Base-by-base conservation (phyloP, 2,888 invertebrate species). In the Cheilosia variabilis region DNA sequence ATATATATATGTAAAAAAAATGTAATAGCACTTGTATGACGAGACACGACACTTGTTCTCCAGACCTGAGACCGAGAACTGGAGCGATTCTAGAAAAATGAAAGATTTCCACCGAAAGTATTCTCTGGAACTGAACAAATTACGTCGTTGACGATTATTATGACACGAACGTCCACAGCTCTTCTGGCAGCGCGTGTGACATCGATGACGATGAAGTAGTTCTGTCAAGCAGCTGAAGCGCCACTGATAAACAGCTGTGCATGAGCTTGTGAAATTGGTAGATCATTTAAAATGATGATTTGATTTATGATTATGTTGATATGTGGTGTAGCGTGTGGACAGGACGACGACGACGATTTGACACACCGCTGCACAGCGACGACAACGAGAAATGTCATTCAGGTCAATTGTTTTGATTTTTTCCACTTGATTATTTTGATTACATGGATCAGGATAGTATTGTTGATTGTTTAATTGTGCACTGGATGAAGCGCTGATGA, bases 341-440 rank as follows among this genome's bases (percentile, higher is more conserved):
- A 43, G 73, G 57, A 62, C 13, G 15, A 75, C 55, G 37, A 77
- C 37, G 13, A 52, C 58, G 15, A 65, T 52, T 53, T 19, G 31
- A 34, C 13, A 34, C n/a, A 22, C 41, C 10, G 17, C 58, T 17
- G 52, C 4, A 75, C 22, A 13, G 24, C 41, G 50, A 73, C n/a
- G 24, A 45, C 47, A 57, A 34, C 24, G 50, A 69, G 73, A 87
- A 81, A 87, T 87, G 87, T 87, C 78, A 79, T 87, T 79, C 68
- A 84, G 77, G 87, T 87, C 80, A 83, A 87, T 72, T 87, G 83
- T 83, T 87, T 81, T 87, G 80, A 79, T 79, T 60, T 69, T 80
- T 76, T 63, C 65, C 69, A 58, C 52, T 22, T 15, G 41, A n/a
- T 55, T 60, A 37, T 84, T 58, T 19, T 34, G 58, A 57, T 55